Conservation (phyloP, 1,140 invertebrate species). For the Dinoponera quadriceps region DNA sequence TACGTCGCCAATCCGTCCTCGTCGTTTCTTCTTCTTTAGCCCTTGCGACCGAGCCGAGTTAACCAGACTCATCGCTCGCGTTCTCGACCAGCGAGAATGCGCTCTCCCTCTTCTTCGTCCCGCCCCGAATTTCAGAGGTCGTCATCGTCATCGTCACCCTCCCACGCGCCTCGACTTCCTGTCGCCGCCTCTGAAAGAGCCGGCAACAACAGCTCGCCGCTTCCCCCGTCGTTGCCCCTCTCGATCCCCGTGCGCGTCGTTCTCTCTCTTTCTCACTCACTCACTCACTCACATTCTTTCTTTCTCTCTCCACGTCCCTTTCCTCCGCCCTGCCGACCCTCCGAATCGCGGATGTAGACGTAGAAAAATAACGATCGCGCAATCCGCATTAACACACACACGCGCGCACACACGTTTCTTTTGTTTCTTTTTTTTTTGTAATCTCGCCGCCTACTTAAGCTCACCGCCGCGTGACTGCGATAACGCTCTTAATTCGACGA, state of each 20-base stretch:
- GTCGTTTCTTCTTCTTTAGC: neutral
- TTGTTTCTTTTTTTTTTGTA: neutral
- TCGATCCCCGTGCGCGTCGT: slow-evolving; percentile 18
- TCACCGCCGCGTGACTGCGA: slow-evolving; percentile 56
- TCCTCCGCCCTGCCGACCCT: slow-evolving; percentile 21
- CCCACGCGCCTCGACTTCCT: slow-evolving; percentile 36
- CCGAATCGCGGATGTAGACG: slow-evolving; percentile 67
- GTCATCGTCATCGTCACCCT: slow-evolving; percentile 32
- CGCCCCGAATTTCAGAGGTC: slow-evolving; percentile 23
- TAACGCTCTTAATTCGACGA: slow-evolving; percentile 51
- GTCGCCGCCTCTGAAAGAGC: slow-evolving; percentile 9
- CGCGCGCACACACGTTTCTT: slow-evolving; percentile 13
- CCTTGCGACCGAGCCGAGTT: slow-evolving; percentile 40
- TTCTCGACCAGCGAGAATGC: slow-evolving; percentile 74
- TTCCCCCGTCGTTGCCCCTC: slow-evolving; percentile 48
- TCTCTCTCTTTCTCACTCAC: neutral
- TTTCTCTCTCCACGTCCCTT: neutral
- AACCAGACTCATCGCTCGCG: slow-evolving; percentile 47
- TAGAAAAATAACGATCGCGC: slow-evolving; percentile 74
- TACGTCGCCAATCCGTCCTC: slow-evolving; percentile 19
- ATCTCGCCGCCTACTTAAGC: slow-evolving; percentile 54
- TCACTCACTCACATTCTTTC: neutral
- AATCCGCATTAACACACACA: slow-evolving; percentile 59
- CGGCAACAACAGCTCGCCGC: neutral
- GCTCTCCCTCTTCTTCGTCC: slow-evolving; percentile 34